Evolutionary conservation across 2,797 vertebrate species (phyloP).

Genomic region (Scomberomorus guttatus): DNA sequence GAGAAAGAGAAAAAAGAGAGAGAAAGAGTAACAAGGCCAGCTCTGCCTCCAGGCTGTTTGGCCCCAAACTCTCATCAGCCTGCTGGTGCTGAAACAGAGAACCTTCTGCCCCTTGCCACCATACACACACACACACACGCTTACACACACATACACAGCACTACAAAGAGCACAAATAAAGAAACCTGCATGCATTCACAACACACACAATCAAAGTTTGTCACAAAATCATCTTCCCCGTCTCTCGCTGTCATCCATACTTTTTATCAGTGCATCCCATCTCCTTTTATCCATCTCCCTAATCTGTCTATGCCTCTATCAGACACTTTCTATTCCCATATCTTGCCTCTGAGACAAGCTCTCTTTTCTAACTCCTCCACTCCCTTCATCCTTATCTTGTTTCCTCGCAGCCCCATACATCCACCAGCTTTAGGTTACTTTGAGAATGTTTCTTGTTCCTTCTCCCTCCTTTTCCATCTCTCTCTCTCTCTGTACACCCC

Average conservation of each 20-base stretch:
- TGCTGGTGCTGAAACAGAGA: slow-evolving; percentile 84
- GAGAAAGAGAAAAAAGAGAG: neutral
- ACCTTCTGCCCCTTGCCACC: slow-evolving; percentile 76
- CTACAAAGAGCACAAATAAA: slow-evolving; percentile 33
- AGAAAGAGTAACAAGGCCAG: slow-evolving; percentile 77
- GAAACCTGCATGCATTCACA: slow-evolving; percentile 41
- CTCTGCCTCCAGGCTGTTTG: slow-evolving; percentile 80
- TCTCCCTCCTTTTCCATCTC: slow-evolving; percentile 51
- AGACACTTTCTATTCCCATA: slow-evolving; percentile 76
- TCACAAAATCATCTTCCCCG: slow-evolving; percentile 66
- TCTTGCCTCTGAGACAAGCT: slow-evolving; percentile 72
- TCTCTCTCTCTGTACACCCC: slow-evolving; percentile 16
- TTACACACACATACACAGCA: slow-evolving; percentile 23
- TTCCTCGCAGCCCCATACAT: slow-evolving; percentile 70
- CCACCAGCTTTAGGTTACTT: slow-evolving; percentile 79
- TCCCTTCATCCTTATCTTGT: slow-evolving; percentile 79
- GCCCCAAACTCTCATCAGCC: slow-evolving; percentile 84
- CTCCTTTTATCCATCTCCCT: slow-evolving; percentile 77
- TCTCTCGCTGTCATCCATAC: slow-evolving; percentile 65
- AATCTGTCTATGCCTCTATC: slow-evolving; percentile 76
- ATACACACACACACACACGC: slow-evolving; percentile 21
- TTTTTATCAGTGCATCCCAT: slow-evolving; percentile 77
- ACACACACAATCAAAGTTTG: slow-evolving; percentile 61
- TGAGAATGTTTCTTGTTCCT: slow-evolving; percentile 67
- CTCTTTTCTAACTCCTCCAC: slow-evolving; percentile 66